Evolutionary conservation across 2,888 invertebrate species (phyloP).

Genomic region (Dioctria rufipes): DNA sequence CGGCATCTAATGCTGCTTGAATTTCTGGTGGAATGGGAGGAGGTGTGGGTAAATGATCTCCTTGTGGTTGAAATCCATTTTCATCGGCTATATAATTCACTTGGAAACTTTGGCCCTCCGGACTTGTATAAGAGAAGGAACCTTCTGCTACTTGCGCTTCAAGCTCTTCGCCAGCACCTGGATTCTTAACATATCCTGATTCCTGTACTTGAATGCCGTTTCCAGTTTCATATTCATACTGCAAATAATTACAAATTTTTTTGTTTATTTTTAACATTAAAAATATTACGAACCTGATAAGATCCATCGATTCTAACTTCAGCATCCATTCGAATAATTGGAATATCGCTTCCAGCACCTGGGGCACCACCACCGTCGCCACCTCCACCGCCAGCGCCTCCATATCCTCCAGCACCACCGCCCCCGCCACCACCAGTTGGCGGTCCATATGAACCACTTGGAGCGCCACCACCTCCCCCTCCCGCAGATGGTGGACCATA

Average conservation of each 20-base stretch:
- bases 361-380: constrained; percentile 58
- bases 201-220: constrained; percentile 83
- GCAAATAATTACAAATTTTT: constrained; percentile 57
- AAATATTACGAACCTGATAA: constrained; percentile 64
- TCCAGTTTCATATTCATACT: constrained; percentile 82
- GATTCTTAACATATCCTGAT: constrained; percentile 80
- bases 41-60: constrained; percentile 85
- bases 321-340: constrained; percentile 68
- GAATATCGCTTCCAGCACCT: constrained; percentile 63
- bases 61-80: constrained; percentile 76
- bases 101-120: constrained; percentile 79
- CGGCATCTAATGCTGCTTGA: constrained; percentile 71
- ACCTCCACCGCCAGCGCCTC: constrained; percentile 42
- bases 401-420: not conserved
- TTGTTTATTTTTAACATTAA: not conserved
- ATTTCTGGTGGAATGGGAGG: constrained; percentile 86
- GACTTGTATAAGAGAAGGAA: constrained; percentile 79
- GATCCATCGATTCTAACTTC: constrained; percentile 68
- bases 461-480: constrained; percentile 10
- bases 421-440: not conserved
- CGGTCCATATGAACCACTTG: constrained; percentile 2
- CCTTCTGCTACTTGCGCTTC: constrained; percentile 81
- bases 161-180: constrained; percentile 75
- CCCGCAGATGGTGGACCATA: constrained; percentile 12
- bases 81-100: constrained; percentile 82